Conservation (phyloP, 2,113 vertebrate species). For the Pelodiscus sinensis region DNA sequence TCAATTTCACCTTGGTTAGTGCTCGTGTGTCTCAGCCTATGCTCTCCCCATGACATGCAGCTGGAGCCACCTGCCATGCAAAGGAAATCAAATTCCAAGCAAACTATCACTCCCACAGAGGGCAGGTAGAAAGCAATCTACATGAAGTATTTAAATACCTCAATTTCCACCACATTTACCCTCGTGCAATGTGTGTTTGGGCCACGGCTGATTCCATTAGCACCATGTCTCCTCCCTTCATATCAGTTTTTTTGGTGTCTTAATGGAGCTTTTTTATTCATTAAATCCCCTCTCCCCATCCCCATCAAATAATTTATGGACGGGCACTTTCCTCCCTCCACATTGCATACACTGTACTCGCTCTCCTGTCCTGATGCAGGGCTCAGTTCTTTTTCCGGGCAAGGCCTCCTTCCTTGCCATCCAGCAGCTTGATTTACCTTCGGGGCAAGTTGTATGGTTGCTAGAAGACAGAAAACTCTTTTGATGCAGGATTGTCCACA, state of each 20-base stretch:
- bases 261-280: not conserved
- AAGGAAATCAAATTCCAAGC: not conserved
- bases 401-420: not conserved
- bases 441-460: not conserved
- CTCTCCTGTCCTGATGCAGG: not conserved
- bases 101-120: not conserved
- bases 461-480: not conserved
- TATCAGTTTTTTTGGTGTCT: not conserved
- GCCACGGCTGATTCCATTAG: not conserved
- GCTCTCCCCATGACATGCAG: not conserved
- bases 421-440: not conserved
- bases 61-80: not conserved
- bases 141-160: not conserved
- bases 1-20: not conserved
- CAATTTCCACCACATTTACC: not conserved
- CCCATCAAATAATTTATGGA: not conserved
- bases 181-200: not conserved
- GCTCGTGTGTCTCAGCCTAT: not conserved
- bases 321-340: not conserved
- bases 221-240: not conserved
- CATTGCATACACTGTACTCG: not conserved
- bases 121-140: not conserved
- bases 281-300: not conserved
- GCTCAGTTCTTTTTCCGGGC: not conserved
- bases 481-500: not conserved